phyloP scores from a whole-genome alignment of 2,797 vertebrate genomes.

The Vireo griseus region DNA sequence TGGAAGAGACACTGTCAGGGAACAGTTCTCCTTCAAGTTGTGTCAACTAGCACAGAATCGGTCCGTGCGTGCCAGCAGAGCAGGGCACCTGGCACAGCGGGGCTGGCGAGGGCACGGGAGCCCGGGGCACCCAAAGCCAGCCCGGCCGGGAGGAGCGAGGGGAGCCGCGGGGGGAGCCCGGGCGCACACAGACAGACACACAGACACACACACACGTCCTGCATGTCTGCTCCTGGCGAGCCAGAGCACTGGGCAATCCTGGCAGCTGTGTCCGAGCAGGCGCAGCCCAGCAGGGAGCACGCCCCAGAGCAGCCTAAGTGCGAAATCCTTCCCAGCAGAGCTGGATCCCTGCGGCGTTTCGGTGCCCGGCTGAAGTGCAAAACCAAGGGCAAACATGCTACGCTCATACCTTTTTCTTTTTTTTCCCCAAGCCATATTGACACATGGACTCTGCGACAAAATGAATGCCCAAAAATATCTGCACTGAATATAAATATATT shows the following conservation, averaged over 20 bases:
- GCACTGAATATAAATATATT: constrained; percentile 42
- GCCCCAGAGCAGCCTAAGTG: background rate
- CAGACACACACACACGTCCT: background rate
- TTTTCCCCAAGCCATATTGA: background rate
- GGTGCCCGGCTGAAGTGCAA: background rate
- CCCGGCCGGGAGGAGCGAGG: background rate
- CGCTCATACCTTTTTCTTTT: background rate
- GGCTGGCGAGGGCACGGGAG: background rate
- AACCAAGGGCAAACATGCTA: background rate
- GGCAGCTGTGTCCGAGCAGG: background rate
- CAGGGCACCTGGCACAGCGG: background rate
- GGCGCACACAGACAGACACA: background rate
- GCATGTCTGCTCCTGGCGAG: background rate
- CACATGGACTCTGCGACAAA: background rate
- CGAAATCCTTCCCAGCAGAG: background rate
- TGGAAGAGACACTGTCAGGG: background rate
- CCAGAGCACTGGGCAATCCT: rapidly evolving
- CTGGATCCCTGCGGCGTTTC: background rate
- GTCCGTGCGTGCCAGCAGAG: background rate
- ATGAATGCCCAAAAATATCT: constrained; percentile 21
- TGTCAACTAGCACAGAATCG: background rate
- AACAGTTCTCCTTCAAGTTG: background rate
- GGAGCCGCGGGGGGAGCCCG: rapidly evolving
- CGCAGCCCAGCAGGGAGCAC: background rate
- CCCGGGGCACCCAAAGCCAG: background rate